Evolutionary conservation across 2,113 vertebrate genomes (phyloP), one percentile per base, ranked within the genome.

Genomic region (Lagopus muta): DNA sequence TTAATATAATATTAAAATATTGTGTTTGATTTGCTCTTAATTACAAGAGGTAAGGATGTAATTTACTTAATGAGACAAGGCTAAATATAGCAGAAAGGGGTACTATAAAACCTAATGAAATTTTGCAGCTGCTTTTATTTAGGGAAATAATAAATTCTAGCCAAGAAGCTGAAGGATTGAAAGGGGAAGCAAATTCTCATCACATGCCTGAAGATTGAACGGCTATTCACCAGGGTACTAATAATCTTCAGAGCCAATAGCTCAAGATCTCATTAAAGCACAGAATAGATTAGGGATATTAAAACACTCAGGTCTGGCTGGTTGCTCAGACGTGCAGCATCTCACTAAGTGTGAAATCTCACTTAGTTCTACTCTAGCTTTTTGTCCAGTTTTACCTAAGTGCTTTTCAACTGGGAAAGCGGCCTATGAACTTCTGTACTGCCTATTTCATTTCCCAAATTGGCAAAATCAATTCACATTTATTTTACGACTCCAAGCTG

Each of bases 201-300:
- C 64, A 62, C 60, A 20, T 36, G 34, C 52, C 60, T 78, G 6
- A 89, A 62, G 45, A 75, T n/a, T 78, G 70, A 60, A 81, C 28
- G 6, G 52, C 54, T 78, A 11, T 82, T 92, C 84, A 84, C n/a
- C 42, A 74, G 42, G 32, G 16, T 50, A 80, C 70, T 60, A 72
- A 38, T 40, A 75, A 82, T 43, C 52, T 43, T 84, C 48, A 78
- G 84, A 78, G 87, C 61, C 42, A 65, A 78, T 4, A 89, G 52
- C 70, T 89, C 70, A 47, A 82, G 62, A 78, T 75, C 70, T 75
- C 81, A 75, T 92, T 89, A 93, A 89, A 69, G 28, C 70, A 79
- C 3, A 57, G 34, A 87, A 38, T 10, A 57, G 34, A 72, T 91
- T 18, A 52, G 55, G 74, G 66, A 69, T 79, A 87, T 75, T 82